Percentiles rank a stretch among this genome's conserved stretches.
Conservation (phyloP, 2,113 vertebrate species). For the Pterophyllum scalare region DNA sequence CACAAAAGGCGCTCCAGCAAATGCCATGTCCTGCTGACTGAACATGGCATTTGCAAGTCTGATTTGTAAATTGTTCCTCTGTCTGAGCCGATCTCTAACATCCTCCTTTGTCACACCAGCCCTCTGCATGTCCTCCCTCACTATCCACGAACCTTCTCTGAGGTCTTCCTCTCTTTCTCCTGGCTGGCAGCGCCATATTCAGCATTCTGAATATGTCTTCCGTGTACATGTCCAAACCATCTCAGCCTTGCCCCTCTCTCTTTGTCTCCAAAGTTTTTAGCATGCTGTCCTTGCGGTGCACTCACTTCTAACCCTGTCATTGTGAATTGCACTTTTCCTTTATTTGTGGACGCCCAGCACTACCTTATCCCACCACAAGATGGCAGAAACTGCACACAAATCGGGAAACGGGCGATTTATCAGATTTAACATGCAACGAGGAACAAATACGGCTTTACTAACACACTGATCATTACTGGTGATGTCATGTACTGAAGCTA, state of each 20-base stretch:
- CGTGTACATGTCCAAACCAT: background rate
- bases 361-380: conserved; percentile 47
- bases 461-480: background rate
- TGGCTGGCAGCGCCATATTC: background rate
- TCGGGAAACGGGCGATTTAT: background rate
- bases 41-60: no score
- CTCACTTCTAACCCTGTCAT: no score
- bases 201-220: background rate
- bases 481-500: background rate
- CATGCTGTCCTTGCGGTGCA: no score
- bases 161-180: no score
- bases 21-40: no score
- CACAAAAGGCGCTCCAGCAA: no score
- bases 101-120: no score
- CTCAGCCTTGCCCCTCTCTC: background rate
- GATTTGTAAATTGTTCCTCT: no score
- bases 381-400: conserved; percentile 38
- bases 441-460: background rate
- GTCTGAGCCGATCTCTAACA: background rate
- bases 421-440: background rate
- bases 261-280: no score
- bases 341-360: conserved; percentile 2
- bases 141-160: background rate
- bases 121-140: background rate
- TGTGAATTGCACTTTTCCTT: background rate